Conservation (phyloP, 2,113 vertebrate genomes). For the Thalassoma bifasciatum region DNA sequence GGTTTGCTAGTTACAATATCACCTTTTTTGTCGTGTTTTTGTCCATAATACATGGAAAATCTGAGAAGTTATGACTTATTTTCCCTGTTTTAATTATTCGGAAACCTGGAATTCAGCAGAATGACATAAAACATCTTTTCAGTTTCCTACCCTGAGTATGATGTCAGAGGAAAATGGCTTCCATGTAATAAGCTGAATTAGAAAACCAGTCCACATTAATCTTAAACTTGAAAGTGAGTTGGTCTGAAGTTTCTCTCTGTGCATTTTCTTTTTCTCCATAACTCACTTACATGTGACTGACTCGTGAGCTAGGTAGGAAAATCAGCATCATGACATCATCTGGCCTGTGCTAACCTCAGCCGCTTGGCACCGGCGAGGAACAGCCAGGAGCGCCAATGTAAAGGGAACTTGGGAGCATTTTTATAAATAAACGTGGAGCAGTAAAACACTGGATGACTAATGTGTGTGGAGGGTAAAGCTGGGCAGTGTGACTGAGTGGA, state of each 20-base stretch:
- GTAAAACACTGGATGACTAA: constrained; percentile 70
- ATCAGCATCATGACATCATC: constrained; percentile 64
- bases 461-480: constrained; percentile 45
- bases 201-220: constrained; percentile 23
- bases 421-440: constrained; percentile 70
- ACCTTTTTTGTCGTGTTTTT: neutral
- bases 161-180: neutral
- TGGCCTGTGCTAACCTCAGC: constrained; percentile 61
- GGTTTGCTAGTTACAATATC: too few species aligned
- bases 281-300: constrained; percentile 42
- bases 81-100: neutral
- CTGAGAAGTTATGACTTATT: neutral
- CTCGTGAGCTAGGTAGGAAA: constrained; percentile 28
- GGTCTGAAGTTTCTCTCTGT: neutral
- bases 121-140: neutral
- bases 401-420: constrained; percentile 60
- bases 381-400: constrained; percentile 19
- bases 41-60: neutral
- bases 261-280: neutral
- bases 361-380: constrained; percentile 34
- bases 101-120: neutral
- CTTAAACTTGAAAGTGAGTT: constrained; percentile 23
- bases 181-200: neutral
- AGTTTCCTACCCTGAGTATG: neutral
- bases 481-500: constrained; percentile 34